phyloP scores from a whole-genome alignment of 1,140 invertebrate species.

The Steinernema feltiae region DNA sequence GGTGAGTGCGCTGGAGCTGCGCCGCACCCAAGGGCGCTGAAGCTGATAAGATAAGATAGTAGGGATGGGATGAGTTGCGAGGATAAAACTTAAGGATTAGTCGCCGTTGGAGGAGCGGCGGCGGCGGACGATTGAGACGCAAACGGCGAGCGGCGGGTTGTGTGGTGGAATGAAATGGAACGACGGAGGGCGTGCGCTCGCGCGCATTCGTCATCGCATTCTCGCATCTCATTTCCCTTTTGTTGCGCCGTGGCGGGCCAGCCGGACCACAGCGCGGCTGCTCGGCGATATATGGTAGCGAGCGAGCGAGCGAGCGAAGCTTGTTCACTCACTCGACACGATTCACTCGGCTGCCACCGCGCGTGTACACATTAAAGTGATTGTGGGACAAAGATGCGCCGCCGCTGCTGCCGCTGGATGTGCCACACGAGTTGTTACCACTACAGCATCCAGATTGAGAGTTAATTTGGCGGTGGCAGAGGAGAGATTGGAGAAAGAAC shows the following conservation, averaged over 20 bases:
- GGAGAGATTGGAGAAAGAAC: too few relatives aligned
- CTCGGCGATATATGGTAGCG: background rate
- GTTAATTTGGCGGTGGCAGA: background rate
- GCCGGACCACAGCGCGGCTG: background rate
- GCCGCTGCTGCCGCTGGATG: background rate
- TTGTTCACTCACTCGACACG: background rate
- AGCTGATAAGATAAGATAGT: too few relatives aligned
- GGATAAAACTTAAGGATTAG: too few relatives aligned
- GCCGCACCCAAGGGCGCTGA: too few relatives aligned
- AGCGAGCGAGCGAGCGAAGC: background rate
- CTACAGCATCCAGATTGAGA: background rate
- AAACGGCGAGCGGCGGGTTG: too few relatives aligned
- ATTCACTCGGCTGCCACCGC: background rate
- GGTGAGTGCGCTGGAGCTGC: too few relatives aligned
- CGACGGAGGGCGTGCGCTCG: too few relatives aligned
- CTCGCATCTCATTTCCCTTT: slow-evolving; percentile 11
- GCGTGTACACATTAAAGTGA: slow-evolving; percentile 13
- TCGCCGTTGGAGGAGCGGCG: too few relatives aligned
- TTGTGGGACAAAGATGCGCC: background rate
- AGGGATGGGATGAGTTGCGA: too few relatives aligned
- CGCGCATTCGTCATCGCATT: too few relatives aligned
- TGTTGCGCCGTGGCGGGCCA: background rate
- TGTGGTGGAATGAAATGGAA: too few relatives aligned
- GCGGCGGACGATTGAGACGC: too few relatives aligned
- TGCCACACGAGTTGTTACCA: background rate